phyloP scores from a whole-genome alignment of 2,797 vertebrate species.

The Chrysolophus pictus region DNA sequence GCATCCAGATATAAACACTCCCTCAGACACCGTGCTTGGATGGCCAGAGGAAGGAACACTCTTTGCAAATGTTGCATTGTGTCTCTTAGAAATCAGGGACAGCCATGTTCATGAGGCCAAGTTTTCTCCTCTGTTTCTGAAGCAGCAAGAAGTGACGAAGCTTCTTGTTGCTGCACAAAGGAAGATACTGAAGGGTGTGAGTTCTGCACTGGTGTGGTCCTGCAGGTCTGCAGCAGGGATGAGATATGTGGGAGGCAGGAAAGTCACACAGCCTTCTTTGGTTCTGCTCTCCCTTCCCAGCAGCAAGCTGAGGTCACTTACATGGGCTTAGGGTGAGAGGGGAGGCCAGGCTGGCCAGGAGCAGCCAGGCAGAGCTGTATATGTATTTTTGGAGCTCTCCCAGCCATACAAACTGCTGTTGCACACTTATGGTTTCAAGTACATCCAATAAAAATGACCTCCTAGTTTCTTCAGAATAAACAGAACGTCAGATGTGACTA shows the following conservation, averaged over 20 bases:
- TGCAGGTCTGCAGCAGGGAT: background rate
- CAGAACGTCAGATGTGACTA: background rate
- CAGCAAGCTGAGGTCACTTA: background rate
- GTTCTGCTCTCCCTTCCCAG: background rate
- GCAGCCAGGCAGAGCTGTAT: background rate
- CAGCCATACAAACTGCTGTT: background rate
- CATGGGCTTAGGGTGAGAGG: background rate
- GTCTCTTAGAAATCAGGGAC: constrained; percentile 41
- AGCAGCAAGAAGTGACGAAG: background rate
- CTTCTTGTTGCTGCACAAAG: background rate
- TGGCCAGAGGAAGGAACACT: constrained; percentile 33
- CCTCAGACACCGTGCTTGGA: background rate
- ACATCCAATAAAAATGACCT: background rate
- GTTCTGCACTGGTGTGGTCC: background rate
- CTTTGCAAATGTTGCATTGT: constrained; percentile 31
- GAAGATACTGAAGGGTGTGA: background rate
- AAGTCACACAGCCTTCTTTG: background rate
- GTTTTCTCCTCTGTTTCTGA: constrained; percentile 34
- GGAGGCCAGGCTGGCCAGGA: background rate
- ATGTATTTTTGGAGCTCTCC: background rate
- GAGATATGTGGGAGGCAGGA: background rate
- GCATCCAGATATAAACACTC: constrained; percentile 12
- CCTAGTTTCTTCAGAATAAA: background rate
- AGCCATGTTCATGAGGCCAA: background rate
- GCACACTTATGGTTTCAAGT: background rate